Percentiles rank a stretch among this genome's conserved stretches.
phyloP scores from a whole-genome alignment of 2,797 vertebrate species.

The Gastrophryne carolinensis region DNA sequence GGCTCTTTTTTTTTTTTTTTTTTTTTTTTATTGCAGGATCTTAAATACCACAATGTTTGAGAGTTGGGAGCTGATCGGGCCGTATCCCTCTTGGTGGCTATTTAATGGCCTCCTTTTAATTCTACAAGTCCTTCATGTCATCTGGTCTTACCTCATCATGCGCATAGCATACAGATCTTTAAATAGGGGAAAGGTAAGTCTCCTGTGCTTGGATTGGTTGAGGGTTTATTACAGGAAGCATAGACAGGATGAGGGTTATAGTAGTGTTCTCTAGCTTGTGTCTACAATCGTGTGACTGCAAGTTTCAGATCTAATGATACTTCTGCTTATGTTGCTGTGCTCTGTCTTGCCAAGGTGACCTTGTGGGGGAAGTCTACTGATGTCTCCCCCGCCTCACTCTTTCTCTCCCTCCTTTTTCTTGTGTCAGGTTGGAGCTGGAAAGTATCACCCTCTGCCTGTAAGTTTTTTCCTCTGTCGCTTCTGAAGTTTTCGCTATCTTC shows the following conservation, averaged over 20 bases:
- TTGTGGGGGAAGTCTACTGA: slow-evolving; percentile 65
- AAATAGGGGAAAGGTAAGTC: slow-evolving; percentile 86
- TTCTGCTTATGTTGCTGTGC: slow-evolving; percentile 38
- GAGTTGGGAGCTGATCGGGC: slow-evolving; percentile 92
- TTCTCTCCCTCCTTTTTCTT: slow-evolving; percentile 73
- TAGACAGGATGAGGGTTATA: too few relatives aligned
- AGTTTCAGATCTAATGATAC: slow-evolving; percentile 19
- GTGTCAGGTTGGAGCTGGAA: slow-evolving; percentile 72
- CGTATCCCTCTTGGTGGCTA: slow-evolving; percentile 95
- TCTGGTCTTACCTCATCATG: slow-evolving; percentile 95
- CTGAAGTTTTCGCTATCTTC: slow-evolving; percentile 26
- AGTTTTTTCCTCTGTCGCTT: slow-evolving; percentile 68
- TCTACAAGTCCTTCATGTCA: slow-evolving; percentile 84
- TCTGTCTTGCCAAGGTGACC: slow-evolving; percentile 72
- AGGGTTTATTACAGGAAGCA: too few relatives aligned
- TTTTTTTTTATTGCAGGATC: slow-evolving; percentile 74
- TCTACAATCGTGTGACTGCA: slow-evolving; percentile 44
- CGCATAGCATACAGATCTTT: slow-evolving; percentile 88
- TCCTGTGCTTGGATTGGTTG: too few relatives aligned
- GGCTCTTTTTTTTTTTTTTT: too few relatives aligned
- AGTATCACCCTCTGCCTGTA: slow-evolving; percentile 75
- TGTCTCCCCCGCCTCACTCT: slow-evolving; percentile 64
- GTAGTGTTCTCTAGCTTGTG: slow-evolving; percentile 45
- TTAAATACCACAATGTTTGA: slow-evolving; percentile 93
- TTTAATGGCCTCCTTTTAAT: slow-evolving; percentile 86